Evolutionary conservation across 2,888 invertebrate genomes (phyloP), one percentile per base, ranked within the genome.

Genomic region (Bembecia ichneumoniformis): DNA sequence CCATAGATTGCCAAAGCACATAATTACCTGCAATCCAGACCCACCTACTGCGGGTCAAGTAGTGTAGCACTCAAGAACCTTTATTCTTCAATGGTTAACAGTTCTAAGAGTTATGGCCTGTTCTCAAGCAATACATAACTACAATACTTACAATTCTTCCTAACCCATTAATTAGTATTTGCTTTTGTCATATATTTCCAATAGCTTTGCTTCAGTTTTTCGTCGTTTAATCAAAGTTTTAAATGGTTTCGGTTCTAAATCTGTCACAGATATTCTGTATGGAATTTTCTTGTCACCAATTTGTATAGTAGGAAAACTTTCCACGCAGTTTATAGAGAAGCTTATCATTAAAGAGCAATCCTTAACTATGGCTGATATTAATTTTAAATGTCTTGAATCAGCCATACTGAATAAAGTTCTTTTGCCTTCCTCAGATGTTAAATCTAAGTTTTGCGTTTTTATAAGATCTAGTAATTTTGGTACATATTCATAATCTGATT

Each of bases 331-430:
- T 51, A 62, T 50, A 49, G 74, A 59, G 55, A 92, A 86, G 47
- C 90, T 86, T 47, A 92, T 83, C 90, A 92, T 91, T 20, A 92
- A 86, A 0, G 92, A 93, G 62, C 92, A 92, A 64, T 93, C 93
- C 68, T 90, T 92, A 15, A 91, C 90, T 3, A 92, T 89, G 28
- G 92, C 90, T 11, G 92, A 90, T 58, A 92, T 79, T 49, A 92
- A 71, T 1, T 77, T 74, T 48, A 74, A 55, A 47, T 77, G 60
- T 28, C 64, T 48, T 0, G 69, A 59, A 34, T 71, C 56, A 4
- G 62, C 43, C 1, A 47, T 55, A 13, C 62, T 50, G 0, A 75
- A 43, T 55, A 82, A 79, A 2, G 20, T 51, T 0, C 68, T 52
- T 58, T 52, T 66, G 15, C 74, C 64, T 2, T 49, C 48, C 34